Evolutionary conservation across 2,888 invertebrate genomes (phyloP).

Genomic region (Tetragnatha montana): DNA sequence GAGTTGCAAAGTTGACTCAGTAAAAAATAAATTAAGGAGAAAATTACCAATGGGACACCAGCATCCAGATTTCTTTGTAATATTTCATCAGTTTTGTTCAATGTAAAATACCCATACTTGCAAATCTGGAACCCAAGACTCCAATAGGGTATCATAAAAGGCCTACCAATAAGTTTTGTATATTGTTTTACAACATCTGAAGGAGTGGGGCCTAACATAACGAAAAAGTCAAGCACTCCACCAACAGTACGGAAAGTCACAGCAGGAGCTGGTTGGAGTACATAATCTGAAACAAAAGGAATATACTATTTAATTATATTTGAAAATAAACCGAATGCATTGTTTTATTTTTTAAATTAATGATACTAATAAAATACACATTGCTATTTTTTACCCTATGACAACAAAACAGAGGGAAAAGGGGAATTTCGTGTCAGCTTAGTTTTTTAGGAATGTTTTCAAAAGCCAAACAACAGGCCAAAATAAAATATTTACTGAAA

Average conservation of each 20-base stretch:
- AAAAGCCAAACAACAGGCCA: too few relatives aligned
- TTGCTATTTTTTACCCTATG: neutral
- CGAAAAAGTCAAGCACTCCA: constrained; percentile 77
- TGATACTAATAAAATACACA: neutral
- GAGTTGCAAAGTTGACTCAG: too few relatives aligned
- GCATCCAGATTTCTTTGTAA: constrained; percentile 84
- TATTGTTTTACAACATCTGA: constrained; percentile 77
- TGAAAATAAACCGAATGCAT: neutral
- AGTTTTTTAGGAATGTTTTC: too few relatives aligned
- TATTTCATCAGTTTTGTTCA: constrained; percentile 82
- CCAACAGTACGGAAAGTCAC: constrained; percentile 80
- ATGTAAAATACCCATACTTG: constrained; percentile 80
- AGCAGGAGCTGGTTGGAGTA: constrained; percentile 78
- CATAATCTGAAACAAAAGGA: constrained; percentile 77
- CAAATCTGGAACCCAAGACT: constrained; percentile 79
- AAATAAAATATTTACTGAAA: too few relatives aligned
- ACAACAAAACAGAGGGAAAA: too few relatives aligned
- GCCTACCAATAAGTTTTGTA: constrained; percentile 74
- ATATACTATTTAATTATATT: neutral
- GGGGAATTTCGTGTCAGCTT: too few relatives aligned
- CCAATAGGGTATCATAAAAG: constrained; percentile 77
- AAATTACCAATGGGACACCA: constrained; percentile 83
- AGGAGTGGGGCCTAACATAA: constrained; percentile 79
- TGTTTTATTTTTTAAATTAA: neutral
- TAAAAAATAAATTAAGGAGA: too few relatives aligned